These are phyloP conservation scores for Alethe diademata DNA, from an alignment of 2,113 vertebrate genomes.

Conservation along the genomic window DNA sequence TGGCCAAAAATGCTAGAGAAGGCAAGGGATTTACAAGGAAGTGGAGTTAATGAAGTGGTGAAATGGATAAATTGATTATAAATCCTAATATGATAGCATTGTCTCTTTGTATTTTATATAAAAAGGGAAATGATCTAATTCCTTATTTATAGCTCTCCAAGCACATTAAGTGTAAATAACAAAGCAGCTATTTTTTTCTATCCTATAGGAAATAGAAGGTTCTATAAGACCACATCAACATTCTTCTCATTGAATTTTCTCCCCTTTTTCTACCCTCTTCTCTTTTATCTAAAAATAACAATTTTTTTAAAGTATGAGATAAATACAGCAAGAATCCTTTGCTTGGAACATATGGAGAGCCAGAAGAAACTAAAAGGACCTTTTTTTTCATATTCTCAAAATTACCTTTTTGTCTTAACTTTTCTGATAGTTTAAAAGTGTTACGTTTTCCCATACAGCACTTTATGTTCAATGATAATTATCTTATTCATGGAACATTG, in stretches of 20 bases:
- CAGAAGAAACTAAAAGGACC: background rate
- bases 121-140: background rate
- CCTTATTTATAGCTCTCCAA: background rate
- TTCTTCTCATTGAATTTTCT: background rate
- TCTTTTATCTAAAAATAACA: background rate
- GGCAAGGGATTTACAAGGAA: background rate
- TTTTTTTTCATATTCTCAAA: background rate
- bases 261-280: background rate
- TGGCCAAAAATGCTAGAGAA: background rate
- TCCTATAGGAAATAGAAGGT: background rate
- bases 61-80: background rate
- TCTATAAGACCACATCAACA: background rate
- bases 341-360: background rate
- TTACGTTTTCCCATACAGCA: background rate
- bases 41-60: background rate
- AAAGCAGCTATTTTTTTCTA: background rate
- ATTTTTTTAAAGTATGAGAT: accelerated
- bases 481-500: background rate
- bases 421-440: background rate
- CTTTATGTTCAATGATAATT: background rate
- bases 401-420: background rate
- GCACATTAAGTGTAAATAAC: background rate
- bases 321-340: background rate
- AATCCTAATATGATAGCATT: background rate
- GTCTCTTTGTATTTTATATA: background rate